phyloP scores from a whole-genome alignment of 2,888 invertebrate species.

The Brachylomia viminalis region DNA sequence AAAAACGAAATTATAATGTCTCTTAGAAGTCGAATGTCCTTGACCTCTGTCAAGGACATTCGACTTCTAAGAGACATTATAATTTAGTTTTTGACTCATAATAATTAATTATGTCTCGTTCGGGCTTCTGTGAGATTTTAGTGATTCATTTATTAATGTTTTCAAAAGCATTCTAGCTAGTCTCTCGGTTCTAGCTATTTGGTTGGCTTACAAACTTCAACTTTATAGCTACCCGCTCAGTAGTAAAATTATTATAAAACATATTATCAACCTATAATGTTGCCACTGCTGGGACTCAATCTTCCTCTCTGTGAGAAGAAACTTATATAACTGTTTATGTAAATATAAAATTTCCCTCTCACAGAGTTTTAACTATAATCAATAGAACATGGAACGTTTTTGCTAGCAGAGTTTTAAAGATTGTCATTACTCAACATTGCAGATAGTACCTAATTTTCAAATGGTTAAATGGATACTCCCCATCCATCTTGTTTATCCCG shows the following conservation, averaged over 20 bases:
- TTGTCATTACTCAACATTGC: neutral
- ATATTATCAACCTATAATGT: neutral
- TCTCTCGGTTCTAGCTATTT: neutral
- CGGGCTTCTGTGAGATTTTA: neutral
- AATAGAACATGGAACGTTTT: neutral
- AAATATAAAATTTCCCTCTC: neutral
- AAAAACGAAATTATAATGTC: neutral
- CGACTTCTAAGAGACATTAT: too few relatives aligned
- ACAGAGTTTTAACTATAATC: neutral
- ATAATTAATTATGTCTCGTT: neutral
- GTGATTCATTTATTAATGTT: too few relatives aligned
- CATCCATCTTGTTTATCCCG: conserved; percentile 21
- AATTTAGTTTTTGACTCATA: too few relatives aligned
- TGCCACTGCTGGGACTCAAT: too few relatives aligned
- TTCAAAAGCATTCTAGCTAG: neutral
- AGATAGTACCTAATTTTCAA: neutral
- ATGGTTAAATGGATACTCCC: conserved; percentile 9
- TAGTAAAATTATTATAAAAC: neutral
- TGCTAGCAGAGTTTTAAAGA: neutral
- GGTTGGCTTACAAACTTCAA: neutral
- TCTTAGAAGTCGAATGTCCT: neutral
- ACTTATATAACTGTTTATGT: neutral
- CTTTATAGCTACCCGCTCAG: neutral
- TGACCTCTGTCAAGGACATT: too few relatives aligned
- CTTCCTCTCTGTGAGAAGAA: neutral